Evolutionary conservation across 2,113 vertebrate species (phyloP).

Genomic region (Dromaius novaehollandiae): DNA sequence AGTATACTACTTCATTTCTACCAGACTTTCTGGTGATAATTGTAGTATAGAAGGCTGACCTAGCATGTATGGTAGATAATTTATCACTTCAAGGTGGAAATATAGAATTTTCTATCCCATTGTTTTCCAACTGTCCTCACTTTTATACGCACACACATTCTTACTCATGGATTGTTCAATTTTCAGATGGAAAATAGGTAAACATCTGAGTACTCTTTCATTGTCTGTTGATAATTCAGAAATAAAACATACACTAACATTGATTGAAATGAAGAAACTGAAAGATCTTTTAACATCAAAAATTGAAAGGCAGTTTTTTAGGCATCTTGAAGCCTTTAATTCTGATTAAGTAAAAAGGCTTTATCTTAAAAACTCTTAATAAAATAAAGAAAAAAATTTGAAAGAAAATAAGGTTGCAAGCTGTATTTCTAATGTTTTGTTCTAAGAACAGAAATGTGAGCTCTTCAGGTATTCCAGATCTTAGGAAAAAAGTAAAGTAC

Average conservation of each 20-base stretch:
- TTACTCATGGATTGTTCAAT: neutral
- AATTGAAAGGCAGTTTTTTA: neutral
- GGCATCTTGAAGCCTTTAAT: neutral
- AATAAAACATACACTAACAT: neutral
- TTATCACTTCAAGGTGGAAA: neutral
- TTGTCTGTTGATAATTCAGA: neutral
- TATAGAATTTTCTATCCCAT: conserved; percentile 3
- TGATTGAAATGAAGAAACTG: neutral
- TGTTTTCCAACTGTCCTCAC: neutral
- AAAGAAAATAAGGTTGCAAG: neutral
- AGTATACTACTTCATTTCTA: neutral
- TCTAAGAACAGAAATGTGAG: neutral
- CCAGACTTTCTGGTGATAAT: conserved; percentile 26
- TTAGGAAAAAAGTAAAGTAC: neutral
- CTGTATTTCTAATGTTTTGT: neutral
- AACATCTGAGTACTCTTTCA: neutral
- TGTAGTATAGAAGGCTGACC: neutral
- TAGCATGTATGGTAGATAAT: neutral
- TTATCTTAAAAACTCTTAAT: neutral
- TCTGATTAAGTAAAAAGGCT: neutral
- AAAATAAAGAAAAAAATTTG: neutral
- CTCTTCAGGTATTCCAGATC: neutral
- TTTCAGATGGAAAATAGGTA: neutral
- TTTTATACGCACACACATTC: neutral
- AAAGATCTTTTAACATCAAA: neutral